A percentile compares a stretch with the other conserved stretches of the same genome.
These are phyloP conservation scores for Actenoides hombroni DNA, from an alignment of 2,113 vertebrate genomes.

Conservation along the genomic window DNA sequence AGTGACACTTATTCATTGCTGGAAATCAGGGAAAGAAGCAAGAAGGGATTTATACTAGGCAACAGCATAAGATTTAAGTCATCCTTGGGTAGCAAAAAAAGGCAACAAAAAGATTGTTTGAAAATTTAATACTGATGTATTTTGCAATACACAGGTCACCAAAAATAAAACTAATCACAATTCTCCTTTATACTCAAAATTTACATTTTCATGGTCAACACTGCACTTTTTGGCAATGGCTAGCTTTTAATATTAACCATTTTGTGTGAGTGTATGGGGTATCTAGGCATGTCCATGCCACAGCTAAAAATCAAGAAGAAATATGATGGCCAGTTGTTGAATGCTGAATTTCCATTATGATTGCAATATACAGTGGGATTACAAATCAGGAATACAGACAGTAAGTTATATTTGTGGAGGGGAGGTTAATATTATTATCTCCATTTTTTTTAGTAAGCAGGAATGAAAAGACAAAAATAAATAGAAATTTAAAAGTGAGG, in stretches of 20 bases:
- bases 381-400: neutral
- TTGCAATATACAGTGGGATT: neutral
- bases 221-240: neutral
- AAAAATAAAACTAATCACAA: neutral
- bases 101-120: neutral
- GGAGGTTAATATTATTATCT: neutral
- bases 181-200: neutral
- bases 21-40: slow-evolving; percentile 22
- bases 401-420: neutral
- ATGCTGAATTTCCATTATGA: neutral
- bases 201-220: neutral
- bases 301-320: neutral
- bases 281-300: neutral
- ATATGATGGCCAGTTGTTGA: neutral
- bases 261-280: neutral
- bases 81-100: neutral
- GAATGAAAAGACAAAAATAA: neutral
- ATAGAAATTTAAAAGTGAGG: neutral
- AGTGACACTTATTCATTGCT: slow-evolving; percentile 34
- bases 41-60: slow-evolving; percentile 3
- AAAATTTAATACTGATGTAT: neutral
- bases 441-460: neutral
- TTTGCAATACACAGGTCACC: neutral
- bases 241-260: neutral
- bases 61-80: neutral